Percentiles rank a stretch among this genome's conserved stretches.
These are phyloP conservation scores for Nephila pilipes DNA, from an alignment of 1,140 invertebrate species.

Conservation along the genomic window DNA sequence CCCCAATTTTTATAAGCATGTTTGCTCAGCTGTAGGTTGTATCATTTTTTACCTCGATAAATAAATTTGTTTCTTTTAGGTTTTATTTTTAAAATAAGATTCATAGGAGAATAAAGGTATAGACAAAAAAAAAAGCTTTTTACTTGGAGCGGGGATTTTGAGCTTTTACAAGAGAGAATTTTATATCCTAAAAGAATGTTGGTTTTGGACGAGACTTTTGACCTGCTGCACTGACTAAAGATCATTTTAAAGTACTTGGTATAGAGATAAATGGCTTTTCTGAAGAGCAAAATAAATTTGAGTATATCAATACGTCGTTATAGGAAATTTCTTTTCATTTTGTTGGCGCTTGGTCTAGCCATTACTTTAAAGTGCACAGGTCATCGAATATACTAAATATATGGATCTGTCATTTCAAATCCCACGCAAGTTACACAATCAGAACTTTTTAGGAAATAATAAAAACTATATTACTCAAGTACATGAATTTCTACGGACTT, in stretches of 20 bases:
- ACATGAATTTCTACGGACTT: no score
- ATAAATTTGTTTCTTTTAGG: neutral
- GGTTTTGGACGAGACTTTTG: neutral
- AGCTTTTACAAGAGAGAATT: conserved; percentile 16
- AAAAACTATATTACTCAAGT: no score
- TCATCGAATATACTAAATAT: no score
- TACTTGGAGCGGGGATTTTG: neutral
- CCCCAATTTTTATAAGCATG: conserved; percentile 41
- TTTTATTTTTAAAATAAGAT: neutral
- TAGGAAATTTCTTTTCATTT: neutral
- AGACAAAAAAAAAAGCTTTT: neutral
- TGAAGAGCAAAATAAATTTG: neutral
- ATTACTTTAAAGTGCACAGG: neutral
- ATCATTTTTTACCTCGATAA: conserved; percentile 46
- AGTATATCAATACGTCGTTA: neutral
- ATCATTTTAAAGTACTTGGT: neutral
- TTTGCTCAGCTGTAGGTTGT: conserved; percentile 39
- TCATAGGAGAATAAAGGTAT: neutral
- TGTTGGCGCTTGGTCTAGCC: neutral
- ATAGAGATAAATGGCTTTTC: neutral
- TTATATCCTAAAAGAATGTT: neutral
- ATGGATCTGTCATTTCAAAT: no score
- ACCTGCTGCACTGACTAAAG: neutral
- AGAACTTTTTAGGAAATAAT: no score
- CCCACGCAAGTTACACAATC: no score